Percentiles rank a stretch among this genome's conserved stretches.
Evolutionary conservation across 2,113 vertebrate species (phyloP).

Genomic region (Desmodus rotundus): DNA sequence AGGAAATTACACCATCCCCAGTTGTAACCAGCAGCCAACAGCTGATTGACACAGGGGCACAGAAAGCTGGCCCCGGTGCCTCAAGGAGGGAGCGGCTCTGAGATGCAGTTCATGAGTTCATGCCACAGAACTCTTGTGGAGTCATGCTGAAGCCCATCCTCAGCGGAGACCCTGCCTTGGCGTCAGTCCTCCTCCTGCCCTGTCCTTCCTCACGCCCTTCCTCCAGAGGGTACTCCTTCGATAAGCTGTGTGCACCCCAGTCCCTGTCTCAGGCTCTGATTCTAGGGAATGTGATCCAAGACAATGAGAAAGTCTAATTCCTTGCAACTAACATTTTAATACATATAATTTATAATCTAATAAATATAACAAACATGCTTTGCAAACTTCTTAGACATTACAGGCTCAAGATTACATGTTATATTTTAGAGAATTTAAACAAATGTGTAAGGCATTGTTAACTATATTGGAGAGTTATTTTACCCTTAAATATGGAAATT

Average conservation of each 20-base stretch:
- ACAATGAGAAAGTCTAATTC: neutral
- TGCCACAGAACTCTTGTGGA: rapidly evolving
- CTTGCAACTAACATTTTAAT: neutral
- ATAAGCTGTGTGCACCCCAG: rapidly evolving
- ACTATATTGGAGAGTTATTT: neutral
- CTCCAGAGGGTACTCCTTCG: no score
- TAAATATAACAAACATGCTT: neutral
- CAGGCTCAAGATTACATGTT: neutral
- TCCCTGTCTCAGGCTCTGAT: neutral
- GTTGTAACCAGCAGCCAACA: neutral
- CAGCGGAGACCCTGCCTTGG: neutral
- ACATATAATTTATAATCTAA: neutral
- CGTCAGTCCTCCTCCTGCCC: neutral
- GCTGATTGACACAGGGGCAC: neutral
- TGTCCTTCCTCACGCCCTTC: no score
- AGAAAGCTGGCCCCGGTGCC: no score
- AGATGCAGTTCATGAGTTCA: no score
- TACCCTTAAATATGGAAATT: neutral
- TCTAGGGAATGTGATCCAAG: neutral
- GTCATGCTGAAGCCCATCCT: neutral
- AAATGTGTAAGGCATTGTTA: neutral
- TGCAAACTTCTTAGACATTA: neutral
- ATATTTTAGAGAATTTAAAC: neutral
- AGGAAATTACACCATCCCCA: neutral
- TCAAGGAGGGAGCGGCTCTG: neutral